Evolutionary conservation across 2,888 invertebrate genomes (phyloP), one percentile per base, ranked within the genome.

Genomic region (Thalpophila matura): DNA sequence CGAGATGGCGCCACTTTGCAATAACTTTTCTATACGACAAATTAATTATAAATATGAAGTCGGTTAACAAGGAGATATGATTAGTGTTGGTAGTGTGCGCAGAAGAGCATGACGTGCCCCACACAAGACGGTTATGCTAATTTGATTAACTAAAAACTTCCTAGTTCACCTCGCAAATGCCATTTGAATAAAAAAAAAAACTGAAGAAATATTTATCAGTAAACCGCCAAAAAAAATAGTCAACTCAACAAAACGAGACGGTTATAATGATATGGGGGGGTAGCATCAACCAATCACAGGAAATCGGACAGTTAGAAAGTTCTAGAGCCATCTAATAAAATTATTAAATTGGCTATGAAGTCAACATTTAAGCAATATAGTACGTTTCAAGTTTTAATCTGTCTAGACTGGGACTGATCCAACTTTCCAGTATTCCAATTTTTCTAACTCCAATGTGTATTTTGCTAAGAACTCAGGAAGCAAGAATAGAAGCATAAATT

Each of bases 11-110:
- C 53, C 67, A 51, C 66, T 69, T 74, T 86, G 88, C 88, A 88
- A 89, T 88, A 88, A 86, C 63, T 87, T 88, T 87, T 86, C 84
- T 86, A 87, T 84, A 83, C 79, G 80, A 83, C 47, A 70, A 67
- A 70, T 72, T 70, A 70, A 82, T 73, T 64, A 59, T 62, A 59
- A 61, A 55, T 29, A 2, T 56, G 54, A 53, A 50, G 60, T n/a
- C n/a, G n/a, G n/a, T n/a, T n/a, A n/a, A n/a, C n/a, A n/a, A n/a
- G 58, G 68, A 63, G 58, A 59, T 54, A 54, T 61, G 53, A 57
- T 63, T 56, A 72, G 60, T 51, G 54, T 46, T 20, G 46, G 63
- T 69, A 70, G 74, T 69, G 53, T 79, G 69, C 40, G 59, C 53
- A 62, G 59, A 10, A 53, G 47, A 40, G 43, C 57, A 43, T 42